Base-by-base conservation (phyloP, 2,888 invertebrate genomes). In the Colletes collaris region DNA sequence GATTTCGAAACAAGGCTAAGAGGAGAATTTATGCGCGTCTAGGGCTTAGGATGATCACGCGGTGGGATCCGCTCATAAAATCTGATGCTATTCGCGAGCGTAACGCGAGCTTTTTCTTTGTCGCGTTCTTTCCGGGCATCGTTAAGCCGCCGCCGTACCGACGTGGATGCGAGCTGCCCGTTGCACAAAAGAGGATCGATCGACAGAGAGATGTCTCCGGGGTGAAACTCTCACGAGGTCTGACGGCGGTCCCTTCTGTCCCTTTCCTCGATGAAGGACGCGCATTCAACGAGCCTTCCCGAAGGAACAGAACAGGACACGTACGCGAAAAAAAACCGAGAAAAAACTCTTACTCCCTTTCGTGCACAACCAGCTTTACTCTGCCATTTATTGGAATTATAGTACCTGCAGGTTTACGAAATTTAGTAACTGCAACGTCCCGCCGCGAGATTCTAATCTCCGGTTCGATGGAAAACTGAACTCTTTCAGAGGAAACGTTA, bases 171-270 rank as follows among this genome's bases (percentile, higher is more conserved):
- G 63, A 69, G 49, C n/a, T 52, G 46, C n/a, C 46, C 55, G 65
- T 64, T 64, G 49, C 13, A 69, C 60, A 69, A 53, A 75, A 69
- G 64, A 65, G 44, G 59, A 78, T 75, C 75, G 78, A 78, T 78
- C 74, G 66, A 55, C 60, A 49, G 19, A 8, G 44, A 66, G 44
- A 8, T 60, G 56, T 75, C 65, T 75, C 40, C 59, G 40, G 55
- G 75, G 50, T 73, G 59, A 74, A 65, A 59, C 62, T 65, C 63
- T 74, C 71, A 10, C 62, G 40, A 63, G 67, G 37, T 46, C 52
- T 50, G 60, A 76, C 58, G 27, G 11, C 55, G 50, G 44, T 59
- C 46, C 52, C 63, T 69, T 16, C 56, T 16, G 16, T 44, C 35
- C 52, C 19, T 67, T 68, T 55, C 35, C 11, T 63, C 56, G 50